Conservation (phyloP, 2,113 vertebrate species). For the Zosterops pallidus region DNA sequence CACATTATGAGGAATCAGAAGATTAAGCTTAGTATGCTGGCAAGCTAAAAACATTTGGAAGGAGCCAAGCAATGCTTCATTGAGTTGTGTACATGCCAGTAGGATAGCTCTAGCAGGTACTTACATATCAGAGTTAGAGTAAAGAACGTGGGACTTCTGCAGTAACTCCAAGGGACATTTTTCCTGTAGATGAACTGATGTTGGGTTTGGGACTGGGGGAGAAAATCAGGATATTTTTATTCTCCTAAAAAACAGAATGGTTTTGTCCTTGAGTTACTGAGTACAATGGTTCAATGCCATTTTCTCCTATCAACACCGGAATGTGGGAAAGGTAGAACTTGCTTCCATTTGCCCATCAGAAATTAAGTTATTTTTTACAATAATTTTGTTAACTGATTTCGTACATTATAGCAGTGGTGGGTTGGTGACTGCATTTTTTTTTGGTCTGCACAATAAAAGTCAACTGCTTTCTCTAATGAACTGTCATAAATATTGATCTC, state of each 20-base stretch:
- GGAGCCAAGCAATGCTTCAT: neutral
- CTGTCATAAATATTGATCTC: slow-evolving; percentile 17
- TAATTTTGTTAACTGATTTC: slow-evolving; percentile 45
- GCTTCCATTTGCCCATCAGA: slow-evolving; percentile 55
- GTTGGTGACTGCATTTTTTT: neutral
- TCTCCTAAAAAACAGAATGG: neutral
- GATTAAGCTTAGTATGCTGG: slow-evolving; percentile 37
- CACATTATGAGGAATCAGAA: slow-evolving; percentile 80
- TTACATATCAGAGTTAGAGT: neutral
- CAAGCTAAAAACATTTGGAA: neutral
- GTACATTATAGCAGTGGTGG: slow-evolving; percentile 20
- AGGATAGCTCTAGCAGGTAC: neutral
- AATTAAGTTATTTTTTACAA: slow-evolving; percentile 70
- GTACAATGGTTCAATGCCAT: neutral
- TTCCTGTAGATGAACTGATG: neutral
- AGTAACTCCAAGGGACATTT: neutral
- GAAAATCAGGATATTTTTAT: neutral
- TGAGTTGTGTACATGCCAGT: neutral
- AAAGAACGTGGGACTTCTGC: neutral
- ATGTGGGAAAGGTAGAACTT: neutral
- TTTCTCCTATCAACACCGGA: neutral
- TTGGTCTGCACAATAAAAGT: slow-evolving; percentile 35
- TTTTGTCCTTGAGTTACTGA: slow-evolving; percentile 1
- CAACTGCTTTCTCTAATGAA: slow-evolving; percentile 14
- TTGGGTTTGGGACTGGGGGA: neutral